These are phyloP conservation scores for Salarias fasciatus DNA, from an alignment of 2,797 vertebrate species.

Conservation along the genomic window DNA sequence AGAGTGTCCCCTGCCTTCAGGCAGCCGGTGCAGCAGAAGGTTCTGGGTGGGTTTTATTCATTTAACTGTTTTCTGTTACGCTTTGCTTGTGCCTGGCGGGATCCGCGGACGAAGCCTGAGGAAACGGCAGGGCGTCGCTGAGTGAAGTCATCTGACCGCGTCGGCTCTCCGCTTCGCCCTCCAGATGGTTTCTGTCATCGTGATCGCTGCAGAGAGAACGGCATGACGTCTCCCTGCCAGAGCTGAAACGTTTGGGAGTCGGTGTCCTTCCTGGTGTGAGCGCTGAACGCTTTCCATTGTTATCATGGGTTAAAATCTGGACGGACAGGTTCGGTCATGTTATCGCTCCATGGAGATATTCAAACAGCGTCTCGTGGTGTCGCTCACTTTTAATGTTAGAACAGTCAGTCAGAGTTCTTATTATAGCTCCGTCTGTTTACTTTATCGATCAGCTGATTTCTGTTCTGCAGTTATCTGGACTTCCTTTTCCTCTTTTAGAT, in stretches of 20 bases:
- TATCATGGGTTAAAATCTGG: neutral
- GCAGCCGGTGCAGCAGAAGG: no score
- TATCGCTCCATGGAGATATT: constrained; percentile 6
- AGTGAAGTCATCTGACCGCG: constrained; percentile 31
- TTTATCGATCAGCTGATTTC: constrained; percentile 13
- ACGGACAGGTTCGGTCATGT: neutral
- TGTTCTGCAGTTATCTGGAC: constrained; percentile 16
- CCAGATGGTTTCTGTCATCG: constrained; percentile 51
- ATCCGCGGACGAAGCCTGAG: no score
- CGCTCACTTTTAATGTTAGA: no score
- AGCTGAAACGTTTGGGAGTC: constrained; percentile 10
- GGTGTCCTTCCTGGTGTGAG: neutral
- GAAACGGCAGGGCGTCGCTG: constrained; percentile 7
- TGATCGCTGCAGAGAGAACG: constrained; percentile 28
- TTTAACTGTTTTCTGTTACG: no score
- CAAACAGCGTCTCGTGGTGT: no score
- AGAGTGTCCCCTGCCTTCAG: no score
- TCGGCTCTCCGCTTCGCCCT: constrained; percentile 32
- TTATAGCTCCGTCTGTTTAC: neutral
- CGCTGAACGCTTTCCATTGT: constrained; percentile 18
- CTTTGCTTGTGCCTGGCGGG: no score
- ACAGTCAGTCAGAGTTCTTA: no score
- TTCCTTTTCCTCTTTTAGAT: neutral
- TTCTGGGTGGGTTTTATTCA: no score
- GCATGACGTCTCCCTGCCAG: constrained; percentile 17